A percentile compares a stretch with the other conserved stretches of the same genome.
Evolutionary conservation across 2,797 vertebrate genomes (phyloP).

Genomic region (Typhlichthys eigenmanni): DNA sequence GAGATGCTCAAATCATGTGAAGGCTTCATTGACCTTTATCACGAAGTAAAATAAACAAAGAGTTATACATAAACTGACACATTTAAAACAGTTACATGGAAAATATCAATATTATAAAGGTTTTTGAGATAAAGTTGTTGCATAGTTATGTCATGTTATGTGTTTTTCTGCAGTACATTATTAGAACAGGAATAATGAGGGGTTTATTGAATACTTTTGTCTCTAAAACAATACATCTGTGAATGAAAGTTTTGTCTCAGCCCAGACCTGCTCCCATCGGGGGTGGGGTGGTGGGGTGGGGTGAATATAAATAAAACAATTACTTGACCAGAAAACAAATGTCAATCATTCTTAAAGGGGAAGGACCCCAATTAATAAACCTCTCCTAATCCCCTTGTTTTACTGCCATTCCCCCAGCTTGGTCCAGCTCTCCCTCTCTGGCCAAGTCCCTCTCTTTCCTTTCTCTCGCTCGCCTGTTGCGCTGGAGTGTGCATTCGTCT

Average conservation of each 20-base stretch:
- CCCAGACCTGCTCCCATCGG: conserved; percentile 57
- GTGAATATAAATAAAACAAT: conserved; percentile 82
- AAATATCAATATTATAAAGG: no score
- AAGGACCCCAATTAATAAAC: conserved; percentile 89
- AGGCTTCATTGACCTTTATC: no score
- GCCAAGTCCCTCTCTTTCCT: conserved; percentile 44
- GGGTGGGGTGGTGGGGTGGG: conserved; percentile 13
- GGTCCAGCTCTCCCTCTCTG: conserved; percentile 45
- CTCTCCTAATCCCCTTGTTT: conserved; percentile 84
- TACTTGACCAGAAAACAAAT: conserved; percentile 83
- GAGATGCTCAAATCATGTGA: no score
- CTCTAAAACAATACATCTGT: conserved; percentile 64
- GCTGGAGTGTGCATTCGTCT: conserved; percentile 31
- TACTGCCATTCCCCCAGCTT: conserved; percentile 74
- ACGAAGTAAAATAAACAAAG: no score
- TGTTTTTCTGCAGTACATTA: no score
- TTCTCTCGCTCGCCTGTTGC: conserved; percentile 36
- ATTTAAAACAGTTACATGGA: no score
- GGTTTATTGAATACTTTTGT: conserved; percentile 61
- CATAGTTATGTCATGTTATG: no score
- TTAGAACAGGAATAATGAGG: conserved; percentile 28
- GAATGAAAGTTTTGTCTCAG: conserved; percentile 68
- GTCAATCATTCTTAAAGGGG: conserved; percentile 93
- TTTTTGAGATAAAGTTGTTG: no score
- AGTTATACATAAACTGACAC: no score